Evolutionary conservation across 2,113 vertebrate species (phyloP).

Genomic region (Rhea pennata): DNA sequence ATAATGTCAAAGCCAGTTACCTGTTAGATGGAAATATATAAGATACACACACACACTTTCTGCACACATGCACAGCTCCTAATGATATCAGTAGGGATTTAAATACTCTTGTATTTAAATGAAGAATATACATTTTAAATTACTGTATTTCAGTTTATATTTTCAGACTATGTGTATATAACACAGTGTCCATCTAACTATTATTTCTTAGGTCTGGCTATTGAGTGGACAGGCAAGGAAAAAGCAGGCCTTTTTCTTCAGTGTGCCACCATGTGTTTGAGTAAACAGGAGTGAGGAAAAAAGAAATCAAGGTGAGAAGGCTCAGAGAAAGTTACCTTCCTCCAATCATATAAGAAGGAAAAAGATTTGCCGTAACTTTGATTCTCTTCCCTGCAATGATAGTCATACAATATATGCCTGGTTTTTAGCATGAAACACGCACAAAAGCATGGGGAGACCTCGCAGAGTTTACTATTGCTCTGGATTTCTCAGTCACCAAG

Average conservation of each 20-base stretch:
- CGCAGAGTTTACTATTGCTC: neutral
- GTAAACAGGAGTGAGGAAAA: neutral
- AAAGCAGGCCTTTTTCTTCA: neutral
- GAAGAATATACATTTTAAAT: neutral
- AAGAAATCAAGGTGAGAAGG: neutral
- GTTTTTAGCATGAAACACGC: neutral
- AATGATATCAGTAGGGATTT: neutral
- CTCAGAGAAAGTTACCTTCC: neutral
- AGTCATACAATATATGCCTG: rapidly evolving
- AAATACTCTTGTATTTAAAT: neutral
- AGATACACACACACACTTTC: neutral
- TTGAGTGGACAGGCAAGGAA: neutral
- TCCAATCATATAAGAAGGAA: neutral
- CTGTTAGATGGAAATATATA: neutral
- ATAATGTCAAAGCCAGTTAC: neutral
- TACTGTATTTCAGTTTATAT: neutral
- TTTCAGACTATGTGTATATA: neutral
- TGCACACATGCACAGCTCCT: neutral
- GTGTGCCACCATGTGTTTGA: neutral
- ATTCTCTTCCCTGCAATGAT: neutral
- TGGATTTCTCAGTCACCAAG: neutral
- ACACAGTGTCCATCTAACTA: neutral
- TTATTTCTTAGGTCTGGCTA: neutral
- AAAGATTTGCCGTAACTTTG: neutral
- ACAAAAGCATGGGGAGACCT: neutral